phyloP scores from a whole-genome alignment of 2,888 invertebrate species.

The Nemotelus pantherinus region DNA sequence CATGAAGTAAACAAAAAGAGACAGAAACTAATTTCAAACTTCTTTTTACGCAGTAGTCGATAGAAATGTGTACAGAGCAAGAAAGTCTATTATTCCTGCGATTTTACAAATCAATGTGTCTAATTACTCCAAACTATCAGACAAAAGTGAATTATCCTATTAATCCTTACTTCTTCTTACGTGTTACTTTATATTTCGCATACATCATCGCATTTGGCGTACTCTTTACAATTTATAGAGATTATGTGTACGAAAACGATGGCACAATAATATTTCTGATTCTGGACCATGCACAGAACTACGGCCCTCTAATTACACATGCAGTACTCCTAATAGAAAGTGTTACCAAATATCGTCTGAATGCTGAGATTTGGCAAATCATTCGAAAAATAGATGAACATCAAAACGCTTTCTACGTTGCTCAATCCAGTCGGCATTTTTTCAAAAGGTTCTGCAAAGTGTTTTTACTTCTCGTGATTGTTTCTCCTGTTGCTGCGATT shows the following conservation, averaged over 20 bases:
- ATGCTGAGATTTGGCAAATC: background rate
- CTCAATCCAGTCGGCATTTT: background rate
- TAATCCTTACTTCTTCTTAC: too few relatives aligned
- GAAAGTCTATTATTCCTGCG: too few relatives aligned
- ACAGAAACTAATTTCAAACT: too few relatives aligned
- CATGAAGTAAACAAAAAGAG: too few relatives aligned
- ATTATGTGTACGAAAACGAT: background rate
- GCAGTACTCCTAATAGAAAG: constrained; percentile 6
- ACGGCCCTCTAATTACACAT: background rate
- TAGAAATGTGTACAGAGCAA: too few relatives aligned
- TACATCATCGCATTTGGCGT: too few relatives aligned
- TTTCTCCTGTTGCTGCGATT: background rate
- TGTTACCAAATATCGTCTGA: background rate
- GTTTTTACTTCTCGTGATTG: background rate
- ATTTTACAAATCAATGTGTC: too few relatives aligned
- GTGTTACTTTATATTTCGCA: too few relatives aligned
- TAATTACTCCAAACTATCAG: too few relatives aligned
- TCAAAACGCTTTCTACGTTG: background rate
- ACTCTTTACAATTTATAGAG: background rate
- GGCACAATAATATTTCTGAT: constrained; percentile 5
- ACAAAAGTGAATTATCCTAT: too few relatives aligned
- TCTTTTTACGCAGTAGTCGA: too few relatives aligned
- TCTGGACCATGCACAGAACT: constrained; percentile 7
- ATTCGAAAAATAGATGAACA: background rate
- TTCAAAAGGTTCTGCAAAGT: constrained; percentile 7